Conservation (phyloP, 37 sponge, comb jelly and placozoan species). For the Petrosia ficiformis region DNA sequence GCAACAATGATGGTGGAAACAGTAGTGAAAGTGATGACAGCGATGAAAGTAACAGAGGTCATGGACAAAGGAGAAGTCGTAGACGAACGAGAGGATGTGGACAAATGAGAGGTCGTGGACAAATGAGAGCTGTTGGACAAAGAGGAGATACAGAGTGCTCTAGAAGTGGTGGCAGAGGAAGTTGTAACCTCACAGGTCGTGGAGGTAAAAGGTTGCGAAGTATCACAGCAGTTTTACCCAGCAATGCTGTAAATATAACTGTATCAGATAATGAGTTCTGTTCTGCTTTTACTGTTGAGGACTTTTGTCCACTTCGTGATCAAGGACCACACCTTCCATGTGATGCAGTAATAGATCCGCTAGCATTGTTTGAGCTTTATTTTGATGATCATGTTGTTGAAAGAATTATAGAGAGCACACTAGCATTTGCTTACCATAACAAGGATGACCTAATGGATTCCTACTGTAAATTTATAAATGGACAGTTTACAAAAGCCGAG, state of each 20-base stretch:
- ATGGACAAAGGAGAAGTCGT: neutral
- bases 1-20: neutral
- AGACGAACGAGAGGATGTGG: neutral
- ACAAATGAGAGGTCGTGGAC: neutral
- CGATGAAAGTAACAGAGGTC: constrained; percentile 3
- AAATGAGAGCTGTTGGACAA: neutral
- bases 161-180: too few relatives aligned
- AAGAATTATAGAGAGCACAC: neutral
- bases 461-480: neutral
- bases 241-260: neutral
- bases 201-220: too few relatives aligned
- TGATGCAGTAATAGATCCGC: neutral
- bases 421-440: neutral
- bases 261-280: neutral
- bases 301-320: neutral
- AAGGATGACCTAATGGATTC: neutral
- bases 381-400: neutral
- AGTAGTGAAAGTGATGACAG: neutral
- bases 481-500: constrained; percentile 8
- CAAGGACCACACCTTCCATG: constrained; percentile 18
- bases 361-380: constrained; percentile 14
- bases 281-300: neutral
- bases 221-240: neutral
- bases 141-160: too few relatives aligned
- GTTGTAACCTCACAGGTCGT: too few relatives aligned